A percentile compares a stretch with the other conserved stretches of the same genome.
Evolutionary conservation across 2,888 invertebrate genomes (phyloP).

Genomic region (Tetragonisca angustula): DNA sequence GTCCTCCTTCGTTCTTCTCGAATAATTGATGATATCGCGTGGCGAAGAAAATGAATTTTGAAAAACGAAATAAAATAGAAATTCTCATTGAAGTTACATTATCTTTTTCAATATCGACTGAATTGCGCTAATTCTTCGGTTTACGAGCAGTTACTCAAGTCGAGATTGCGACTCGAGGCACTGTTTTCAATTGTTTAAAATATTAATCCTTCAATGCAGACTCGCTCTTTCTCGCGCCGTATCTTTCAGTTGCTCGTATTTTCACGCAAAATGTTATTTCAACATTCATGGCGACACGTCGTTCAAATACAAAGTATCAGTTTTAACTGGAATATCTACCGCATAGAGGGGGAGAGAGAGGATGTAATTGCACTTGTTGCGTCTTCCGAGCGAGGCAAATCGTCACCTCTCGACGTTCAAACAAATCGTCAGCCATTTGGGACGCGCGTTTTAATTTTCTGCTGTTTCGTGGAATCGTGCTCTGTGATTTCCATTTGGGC

Average conservation of each 20-base stretch:
- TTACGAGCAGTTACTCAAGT: too few relatives aligned
- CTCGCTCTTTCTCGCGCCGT: too few relatives aligned
- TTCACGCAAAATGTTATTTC: slow-evolving; percentile 1
- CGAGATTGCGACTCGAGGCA: too few relatives aligned
- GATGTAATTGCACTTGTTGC: slow-evolving; percentile 44
- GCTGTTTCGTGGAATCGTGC: not conserved
- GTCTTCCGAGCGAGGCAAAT: slow-evolving; percentile 19
- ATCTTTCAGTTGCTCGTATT: not conserved
- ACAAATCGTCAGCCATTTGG: slow-evolving; percentile 5
- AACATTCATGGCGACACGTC: not conserved
- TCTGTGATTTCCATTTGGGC: not conserved
- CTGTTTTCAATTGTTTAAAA: too few relatives aligned
- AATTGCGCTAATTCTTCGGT: too few relatives aligned
- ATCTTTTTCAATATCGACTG: too few relatives aligned
- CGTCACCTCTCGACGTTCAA: slow-evolving; percentile 9
- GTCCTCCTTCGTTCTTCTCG: not conserved
- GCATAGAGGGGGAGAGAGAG: not conserved
- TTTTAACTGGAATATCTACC: slow-evolving; percentile 26
- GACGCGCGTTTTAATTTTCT: slow-evolving; percentile 7
- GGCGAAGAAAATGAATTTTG: not conserved
- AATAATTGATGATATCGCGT: not conserved
- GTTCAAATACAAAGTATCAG: not conserved
- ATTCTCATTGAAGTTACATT: too few relatives aligned
- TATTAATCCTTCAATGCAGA: too few relatives aligned
- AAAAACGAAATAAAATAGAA: not conserved